Evolutionary conservation across 1,140 invertebrate genomes (phyloP).

Genomic region (Brachionus rubens): DNA sequence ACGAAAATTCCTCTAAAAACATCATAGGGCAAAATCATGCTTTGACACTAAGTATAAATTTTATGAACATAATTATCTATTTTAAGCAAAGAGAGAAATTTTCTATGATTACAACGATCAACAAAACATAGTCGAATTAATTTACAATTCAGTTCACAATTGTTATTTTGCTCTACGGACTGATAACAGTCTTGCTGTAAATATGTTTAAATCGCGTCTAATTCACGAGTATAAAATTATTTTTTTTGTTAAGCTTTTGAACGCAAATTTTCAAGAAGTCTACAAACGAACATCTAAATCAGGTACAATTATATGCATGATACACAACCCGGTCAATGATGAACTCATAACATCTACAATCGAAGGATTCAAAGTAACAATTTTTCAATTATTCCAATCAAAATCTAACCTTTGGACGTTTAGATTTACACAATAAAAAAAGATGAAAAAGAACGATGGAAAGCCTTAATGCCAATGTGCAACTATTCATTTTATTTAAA

Average conservation of each 20-base stretch:
- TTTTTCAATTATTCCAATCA: neutral
- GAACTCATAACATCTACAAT: constrained; percentile 59
- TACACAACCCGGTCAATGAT: constrained; percentile 58
- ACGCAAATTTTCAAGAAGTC: constrained; percentile 57
- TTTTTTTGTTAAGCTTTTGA: constrained; percentile 53
- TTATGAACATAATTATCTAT: neutral
- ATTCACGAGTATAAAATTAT: neutral
- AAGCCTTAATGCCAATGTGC: neutral
- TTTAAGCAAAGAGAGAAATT: neutral
- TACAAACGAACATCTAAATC: constrained; percentile 55
- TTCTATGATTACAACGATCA: neutral
- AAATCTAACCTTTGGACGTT: too few relatives aligned
- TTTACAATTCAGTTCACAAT: neutral
- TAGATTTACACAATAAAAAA: neutral
- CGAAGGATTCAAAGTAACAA: constrained; percentile 55
- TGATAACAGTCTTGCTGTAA: constrained; percentile 3
- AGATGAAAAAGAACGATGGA: constrained; percentile 4
- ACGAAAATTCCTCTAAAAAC: too few relatives aligned
- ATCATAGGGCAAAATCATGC: too few relatives aligned
- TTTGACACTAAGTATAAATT: too few relatives aligned
- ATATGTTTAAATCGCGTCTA: neutral
- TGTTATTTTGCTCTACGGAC: constrained; percentile 20
- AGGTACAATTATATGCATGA: constrained; percentile 56
- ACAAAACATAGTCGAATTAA: neutral
- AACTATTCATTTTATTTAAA: neutral